phyloP scores from a whole-genome alignment of 2,888 invertebrate species.

The Muschampia plurimacula region DNA sequence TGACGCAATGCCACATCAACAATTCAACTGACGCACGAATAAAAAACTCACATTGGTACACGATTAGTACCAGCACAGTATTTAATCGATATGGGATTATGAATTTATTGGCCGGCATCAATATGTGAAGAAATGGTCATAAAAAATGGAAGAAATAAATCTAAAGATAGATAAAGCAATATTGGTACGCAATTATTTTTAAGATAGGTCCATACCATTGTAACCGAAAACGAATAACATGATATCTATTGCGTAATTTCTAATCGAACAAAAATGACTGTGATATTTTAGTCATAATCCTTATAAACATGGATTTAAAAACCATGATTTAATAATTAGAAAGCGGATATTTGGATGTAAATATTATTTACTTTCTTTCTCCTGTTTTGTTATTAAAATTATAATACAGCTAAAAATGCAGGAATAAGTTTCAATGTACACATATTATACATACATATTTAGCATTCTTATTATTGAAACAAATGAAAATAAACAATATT shows the following conservation, averaged over 20 bases:
- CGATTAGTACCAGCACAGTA: slow-evolving; percentile 44
- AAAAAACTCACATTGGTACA: slow-evolving; percentile 29
- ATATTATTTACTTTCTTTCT: too few species aligned
- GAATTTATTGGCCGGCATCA: slow-evolving; percentile 16
- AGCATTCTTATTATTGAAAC: too few species aligned
- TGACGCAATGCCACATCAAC: slow-evolving; percentile 56
- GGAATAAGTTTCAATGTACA: too few species aligned
- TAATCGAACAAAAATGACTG: neutral
- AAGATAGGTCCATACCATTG: neutral
- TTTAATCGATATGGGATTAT: slow-evolving; percentile 43
- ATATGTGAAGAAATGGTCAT: slow-evolving; percentile 46
- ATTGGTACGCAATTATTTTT: neutral
- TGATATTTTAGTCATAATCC: neutral
- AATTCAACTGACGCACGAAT: slow-evolving; percentile 55
- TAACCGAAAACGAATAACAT: slow-evolving; percentile 3
- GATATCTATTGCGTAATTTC: slow-evolving; percentile 1
- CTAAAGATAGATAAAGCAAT: slow-evolving; percentile 1
- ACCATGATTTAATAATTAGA: neutral
- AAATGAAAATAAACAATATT: too few species aligned
- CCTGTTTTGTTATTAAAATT: too few species aligned
- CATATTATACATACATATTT: too few species aligned
- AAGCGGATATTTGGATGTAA: neutral
- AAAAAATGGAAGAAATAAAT: slow-evolving; percentile 18
- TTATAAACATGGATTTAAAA: neutral
- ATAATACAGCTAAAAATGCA: too few species aligned